phyloP scores from a whole-genome alignment of 2,797 vertebrate genomes.

The Sternarchorhynchus goeldii region DNA sequence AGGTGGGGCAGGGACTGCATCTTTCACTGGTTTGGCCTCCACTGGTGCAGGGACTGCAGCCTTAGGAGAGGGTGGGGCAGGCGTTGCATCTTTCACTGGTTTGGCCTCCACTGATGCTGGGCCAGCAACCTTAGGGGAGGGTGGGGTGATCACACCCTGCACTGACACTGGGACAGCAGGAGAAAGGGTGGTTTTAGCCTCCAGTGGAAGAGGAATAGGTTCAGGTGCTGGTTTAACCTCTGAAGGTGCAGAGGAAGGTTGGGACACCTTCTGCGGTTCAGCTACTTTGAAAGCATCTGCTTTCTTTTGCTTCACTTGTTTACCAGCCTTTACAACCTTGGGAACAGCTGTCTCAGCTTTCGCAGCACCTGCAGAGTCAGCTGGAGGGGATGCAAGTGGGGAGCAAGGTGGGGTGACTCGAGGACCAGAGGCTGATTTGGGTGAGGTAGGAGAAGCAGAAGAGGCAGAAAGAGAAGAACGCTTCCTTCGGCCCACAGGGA shows the following conservation, averaged over 20 bases:
- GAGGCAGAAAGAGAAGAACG: constrained; percentile 74
- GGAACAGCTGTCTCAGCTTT: constrained; percentile 61
- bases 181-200: constrained; percentile 30
- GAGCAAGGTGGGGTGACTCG: constrained; percentile 56
- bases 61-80: constrained; percentile 29
- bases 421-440: constrained; percentile 70
- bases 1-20: not conserved
- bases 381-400: constrained; percentile 67
- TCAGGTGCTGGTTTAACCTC: constrained; percentile 20
- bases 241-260: not conserved
- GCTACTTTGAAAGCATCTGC: constrained; percentile 66
- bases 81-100: constrained; percentile 10
- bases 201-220: constrained; percentile 11
- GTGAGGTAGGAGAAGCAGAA: constrained; percentile 75
- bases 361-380: constrained; percentile 47
- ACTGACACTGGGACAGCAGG: constrained; percentile 27
- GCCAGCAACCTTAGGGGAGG: constrained; percentile 15
- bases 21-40: constrained; percentile 47
- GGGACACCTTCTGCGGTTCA: constrained; percentile 43
- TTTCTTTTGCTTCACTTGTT: constrained; percentile 75
- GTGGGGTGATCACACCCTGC: not conserved
- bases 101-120: constrained; percentile 24
- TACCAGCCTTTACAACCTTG: constrained; percentile 78
- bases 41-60: constrained; percentile 33
- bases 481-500: constrained; percentile 75